A percentile compares a stretch with the other conserved stretches of the same genome.
Conservation (phyloP, 2,797 vertebrate species). For the Liparis tanakae region DNA sequence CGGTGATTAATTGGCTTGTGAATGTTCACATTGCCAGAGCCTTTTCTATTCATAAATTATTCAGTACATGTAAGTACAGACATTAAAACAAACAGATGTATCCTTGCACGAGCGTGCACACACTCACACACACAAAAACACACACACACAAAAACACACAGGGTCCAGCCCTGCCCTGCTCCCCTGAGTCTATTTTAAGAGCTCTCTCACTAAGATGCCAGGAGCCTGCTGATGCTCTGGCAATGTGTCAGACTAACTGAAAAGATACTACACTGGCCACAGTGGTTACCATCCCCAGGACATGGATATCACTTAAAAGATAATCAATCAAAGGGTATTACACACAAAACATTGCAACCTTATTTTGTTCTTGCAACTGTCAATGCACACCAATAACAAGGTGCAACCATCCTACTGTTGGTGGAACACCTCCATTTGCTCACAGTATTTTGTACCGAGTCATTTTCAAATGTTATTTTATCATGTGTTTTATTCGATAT, state of each 20-base stretch:
- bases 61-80: slow-evolving; percentile 46
- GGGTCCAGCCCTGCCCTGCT: slow-evolving; percentile 24
- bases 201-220: slow-evolving; percentile 50
- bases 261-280: slow-evolving; percentile 35
- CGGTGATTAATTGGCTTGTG: slow-evolving; percentile 2
- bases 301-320: slow-evolving; percentile 26
- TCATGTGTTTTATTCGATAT: background rate
- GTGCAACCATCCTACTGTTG: slow-evolving; percentile 2
- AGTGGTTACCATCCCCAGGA: slow-evolving; percentile 18
- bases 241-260: slow-evolving; percentile 35
- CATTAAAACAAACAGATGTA: slow-evolving; percentile 47
- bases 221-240: slow-evolving; percentile 42
- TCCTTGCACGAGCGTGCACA: slow-evolving; percentile 1
- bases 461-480: background rate
- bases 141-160: background rate
- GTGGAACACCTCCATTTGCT: slow-evolving; percentile 11
- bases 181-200: slow-evolving; percentile 60
- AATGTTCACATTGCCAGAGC: background rate
- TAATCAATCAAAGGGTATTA: slow-evolving; percentile 38
- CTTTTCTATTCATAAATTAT: slow-evolving; percentile 47
- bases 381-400: slow-evolving; percentile 4
- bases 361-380: slow-evolving; percentile 8
- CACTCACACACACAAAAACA: background rate
- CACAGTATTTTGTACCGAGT: background rate
- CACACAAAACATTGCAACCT: slow-evolving; percentile 21